Evolutionary conservation across 2,888 invertebrate species (phyloP), one percentile per base, ranked within the genome.

Genomic region (Drosophila barbarae): DNA sequence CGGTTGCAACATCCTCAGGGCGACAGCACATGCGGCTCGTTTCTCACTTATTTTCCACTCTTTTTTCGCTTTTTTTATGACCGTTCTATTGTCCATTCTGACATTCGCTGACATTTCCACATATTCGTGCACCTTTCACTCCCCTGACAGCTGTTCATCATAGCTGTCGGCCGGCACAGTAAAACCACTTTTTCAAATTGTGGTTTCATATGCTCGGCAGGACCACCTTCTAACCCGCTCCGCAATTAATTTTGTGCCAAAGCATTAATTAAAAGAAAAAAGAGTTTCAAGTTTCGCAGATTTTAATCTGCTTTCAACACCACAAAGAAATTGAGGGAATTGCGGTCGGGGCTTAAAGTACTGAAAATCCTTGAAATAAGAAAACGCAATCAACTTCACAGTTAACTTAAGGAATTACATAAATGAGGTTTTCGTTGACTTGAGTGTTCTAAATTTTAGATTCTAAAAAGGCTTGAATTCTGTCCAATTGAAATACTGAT

Each of bases 61-160:
- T 35, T 47, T 57, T 56, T 54, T 44, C 30, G 9, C 49, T 26
- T 34, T 51, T 66, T 66, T 61, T 42, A 63, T 38, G 58, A 50
- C 70, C 56, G 56, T 69, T 70, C 68, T 69, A 73, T 76, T 82
- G 74, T 74, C 51, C 50, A 8, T 53, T 42, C 60, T 72, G 75
- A 69, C 75, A 70, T 69, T 54, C 44, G 72, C 53, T 56, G 73
- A 71, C 71, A 73, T 71, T 81, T 72, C 61, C 60, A 69, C 75
- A 51, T 64, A 47, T 56, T 54, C 39, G 68, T 55, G 71, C 61
- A 66, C 53, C 35, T 42, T 49, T 50, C 30, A 34, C 47, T 32
- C 30, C 35, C 55, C 8, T 58, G 68, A 66, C 65, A 67, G 72
- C 70, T 69, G 55, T 71, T 65, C 51, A 39, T 77, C 73, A 79